Evolutionary conservation across 2,888 invertebrate genomes (phyloP).

Genomic region (Chouioia cunea): DNA sequence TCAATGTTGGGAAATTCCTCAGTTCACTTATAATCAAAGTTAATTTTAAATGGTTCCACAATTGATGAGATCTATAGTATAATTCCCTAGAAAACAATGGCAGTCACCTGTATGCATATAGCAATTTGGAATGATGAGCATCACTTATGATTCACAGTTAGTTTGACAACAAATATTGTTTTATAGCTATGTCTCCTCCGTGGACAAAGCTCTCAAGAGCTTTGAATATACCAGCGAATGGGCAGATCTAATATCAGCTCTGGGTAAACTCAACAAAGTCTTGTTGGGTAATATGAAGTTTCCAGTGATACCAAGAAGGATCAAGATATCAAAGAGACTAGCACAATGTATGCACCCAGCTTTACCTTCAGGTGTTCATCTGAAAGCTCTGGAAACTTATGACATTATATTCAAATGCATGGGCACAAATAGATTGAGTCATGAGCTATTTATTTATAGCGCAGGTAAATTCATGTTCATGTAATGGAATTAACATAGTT

Average conservation of each 20-base stretch:
- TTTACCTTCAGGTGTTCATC: constrained; percentile 90
- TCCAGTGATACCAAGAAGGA: constrained; percentile 86
- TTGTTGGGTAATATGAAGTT: constrained; percentile 84
- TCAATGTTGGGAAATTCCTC: no score
- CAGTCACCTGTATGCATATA: constrained; percentile 23
- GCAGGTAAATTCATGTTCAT: constrained; percentile 69
- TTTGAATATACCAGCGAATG: constrained; percentile 96
- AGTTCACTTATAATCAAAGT: no score
- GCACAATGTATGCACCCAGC: constrained; percentile 96
- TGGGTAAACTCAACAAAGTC: constrained; percentile 91
- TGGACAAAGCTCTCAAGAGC: constrained; percentile 89
- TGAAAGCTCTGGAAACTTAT: constrained; percentile 92
- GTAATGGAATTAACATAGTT: no score
- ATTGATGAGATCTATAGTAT: no score
- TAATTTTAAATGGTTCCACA: no score
- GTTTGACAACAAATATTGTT: constrained; percentile 28
- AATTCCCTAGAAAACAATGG: constrained; percentile 12
- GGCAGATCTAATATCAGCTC: constrained; percentile 92
- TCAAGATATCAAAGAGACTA: constrained; percentile 89
- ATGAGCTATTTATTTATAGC: constrained; percentile 87
- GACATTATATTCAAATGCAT: constrained; percentile 91
- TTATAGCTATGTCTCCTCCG: constrained; percentile 77
- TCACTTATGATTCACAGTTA: constrained; percentile 5
- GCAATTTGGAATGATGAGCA: constrained; percentile 19
- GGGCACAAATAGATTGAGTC: constrained; percentile 83